These are phyloP conservation scores for Peribatodes rhomboidaria DNA, from an alignment of 2,888 invertebrate genomes.

Conservation along the genomic window DNA sequence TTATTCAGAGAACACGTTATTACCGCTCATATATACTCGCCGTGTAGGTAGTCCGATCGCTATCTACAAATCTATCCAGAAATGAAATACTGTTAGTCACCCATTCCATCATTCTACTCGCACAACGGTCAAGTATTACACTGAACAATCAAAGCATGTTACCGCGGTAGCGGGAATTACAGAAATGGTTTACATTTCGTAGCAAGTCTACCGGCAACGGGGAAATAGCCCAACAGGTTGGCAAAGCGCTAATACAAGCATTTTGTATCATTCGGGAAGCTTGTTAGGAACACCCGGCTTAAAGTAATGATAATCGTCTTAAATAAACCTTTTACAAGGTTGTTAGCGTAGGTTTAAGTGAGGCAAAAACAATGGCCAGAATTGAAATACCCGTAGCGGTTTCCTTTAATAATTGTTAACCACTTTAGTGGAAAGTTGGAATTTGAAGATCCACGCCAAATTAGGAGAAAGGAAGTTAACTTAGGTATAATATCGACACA, in stretches of 20 bases:
- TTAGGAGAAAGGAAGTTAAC: neutral
- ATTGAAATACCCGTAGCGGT: neutral
- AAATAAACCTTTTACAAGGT: constrained; percentile 4
- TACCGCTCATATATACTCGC: too few species aligned
- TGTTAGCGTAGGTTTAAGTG: neutral
- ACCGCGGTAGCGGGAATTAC: constrained; percentile 6
- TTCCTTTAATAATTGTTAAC: neutral
- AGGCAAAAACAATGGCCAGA: constrained; percentile 8
- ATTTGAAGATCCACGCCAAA: neutral
- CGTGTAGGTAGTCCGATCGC: too few species aligned
- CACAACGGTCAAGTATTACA: neutral
- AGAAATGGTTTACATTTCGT: constrained; percentile 20
- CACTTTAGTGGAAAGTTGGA: neutral
- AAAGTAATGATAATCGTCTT: constrained; percentile 21
- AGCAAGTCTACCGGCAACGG: constrained; percentile 29
- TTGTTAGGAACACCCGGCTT: constrained; percentile 21
- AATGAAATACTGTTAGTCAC: too few species aligned
- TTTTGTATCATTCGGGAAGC: constrained; percentile 17
- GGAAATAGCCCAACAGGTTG: constrained; percentile 43
- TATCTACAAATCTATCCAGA: too few species aligned
- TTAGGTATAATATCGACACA: neutral
- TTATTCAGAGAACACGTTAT: too few species aligned
- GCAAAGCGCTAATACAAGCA: constrained; percentile 18
- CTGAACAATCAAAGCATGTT: constrained; percentile 8
- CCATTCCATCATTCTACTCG: too few species aligned